Base-by-base conservation (phyloP, 2,797 vertebrate species). In the Tarsius wallacei region DNA sequence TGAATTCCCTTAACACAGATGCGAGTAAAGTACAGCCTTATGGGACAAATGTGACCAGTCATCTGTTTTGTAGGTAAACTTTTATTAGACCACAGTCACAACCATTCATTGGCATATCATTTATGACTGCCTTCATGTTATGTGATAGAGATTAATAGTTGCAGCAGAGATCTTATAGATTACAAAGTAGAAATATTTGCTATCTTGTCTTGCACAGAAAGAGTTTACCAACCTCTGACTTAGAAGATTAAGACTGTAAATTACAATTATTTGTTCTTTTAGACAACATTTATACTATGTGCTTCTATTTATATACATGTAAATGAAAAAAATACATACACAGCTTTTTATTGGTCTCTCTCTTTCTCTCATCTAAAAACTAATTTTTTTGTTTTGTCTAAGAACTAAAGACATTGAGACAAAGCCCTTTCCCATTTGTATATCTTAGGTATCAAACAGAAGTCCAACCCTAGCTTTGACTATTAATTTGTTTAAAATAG, bases 401-500 rank as follows among this genome's bases (percentile, higher is more conserved):
- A 85, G 33, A 86, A 93, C 15, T n/a, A 28, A 86, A 7, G 28
- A 66, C 31, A 63, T 1, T 7, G 47, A 78, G 1, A 1, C 8
- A 22, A 15, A 64, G 3, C 55, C 0, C 15, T 33, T 66, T 71
- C 21, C 7, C 63, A 10, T 63, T 26, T 14, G 4, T 51, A 51
- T 21, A 74, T 63, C 0, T 51, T 93, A 12, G 26, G 2, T 68
- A 42, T 78, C 26, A 77, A 28, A 64, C 9, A 87, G 11, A 73
- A 2, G 0, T 36, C 42, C 10, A 73, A 36, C 7, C 13, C 0
- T 49, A 59, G 53, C 1, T 95, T 88, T 24, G 2, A 91, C 33
- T 10, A 64, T 76, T 70, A 83, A 2, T 73, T 90, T 68, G 14
- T 66, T 28, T 78, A n/a, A 66, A 92, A 93, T 83, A 95, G 51